These are phyloP conservation scores for Hypothenemus hampei DNA, from an alignment of 1,140 invertebrate genomes.

Conservation along the genomic window DNA sequence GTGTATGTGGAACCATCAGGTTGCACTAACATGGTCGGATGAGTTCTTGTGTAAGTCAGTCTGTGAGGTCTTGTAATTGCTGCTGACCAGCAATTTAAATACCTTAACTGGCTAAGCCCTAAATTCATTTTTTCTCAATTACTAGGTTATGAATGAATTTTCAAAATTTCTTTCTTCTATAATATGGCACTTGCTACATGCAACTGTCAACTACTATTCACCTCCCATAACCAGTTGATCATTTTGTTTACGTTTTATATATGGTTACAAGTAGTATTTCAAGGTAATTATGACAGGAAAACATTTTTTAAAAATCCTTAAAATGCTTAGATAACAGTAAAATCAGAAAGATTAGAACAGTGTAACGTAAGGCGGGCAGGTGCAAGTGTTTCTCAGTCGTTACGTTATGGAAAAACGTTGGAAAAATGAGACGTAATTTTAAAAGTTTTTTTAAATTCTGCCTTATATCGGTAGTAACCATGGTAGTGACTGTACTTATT, in stretches of 20 bases:
- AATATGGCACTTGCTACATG: too few species aligned
- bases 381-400: too few species aligned
- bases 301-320: too few species aligned
- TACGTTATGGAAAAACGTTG: background rate
- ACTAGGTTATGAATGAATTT: background rate
- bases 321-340: background rate
- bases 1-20: constrained; percentile 80
- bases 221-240: too few species aligned
- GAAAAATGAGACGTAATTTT: constrained; percentile 42
- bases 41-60: constrained; percentile 36
- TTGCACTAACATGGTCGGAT: constrained; percentile 61
- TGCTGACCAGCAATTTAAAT: constrained; percentile 40
- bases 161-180: too few species aligned
- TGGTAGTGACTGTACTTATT: constrained; percentile 38
- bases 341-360: too few species aligned
- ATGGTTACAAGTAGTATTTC: too few species aligned
- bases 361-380: too few species aligned
- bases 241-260: too few species aligned
- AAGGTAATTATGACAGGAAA: too few species aligned
- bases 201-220: too few species aligned
- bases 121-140: background rate
- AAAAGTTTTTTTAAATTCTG: constrained; percentile 42
- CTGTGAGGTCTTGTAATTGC: constrained; percentile 42
- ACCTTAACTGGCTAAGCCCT: constrained; percentile 27
- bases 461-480: constrained; percentile 36